Percentiles rank a stretch among this genome's conserved stretches.
Conservation (phyloP, 2,888 invertebrate species). For the Mesopsocus fuscifrons region DNA sequence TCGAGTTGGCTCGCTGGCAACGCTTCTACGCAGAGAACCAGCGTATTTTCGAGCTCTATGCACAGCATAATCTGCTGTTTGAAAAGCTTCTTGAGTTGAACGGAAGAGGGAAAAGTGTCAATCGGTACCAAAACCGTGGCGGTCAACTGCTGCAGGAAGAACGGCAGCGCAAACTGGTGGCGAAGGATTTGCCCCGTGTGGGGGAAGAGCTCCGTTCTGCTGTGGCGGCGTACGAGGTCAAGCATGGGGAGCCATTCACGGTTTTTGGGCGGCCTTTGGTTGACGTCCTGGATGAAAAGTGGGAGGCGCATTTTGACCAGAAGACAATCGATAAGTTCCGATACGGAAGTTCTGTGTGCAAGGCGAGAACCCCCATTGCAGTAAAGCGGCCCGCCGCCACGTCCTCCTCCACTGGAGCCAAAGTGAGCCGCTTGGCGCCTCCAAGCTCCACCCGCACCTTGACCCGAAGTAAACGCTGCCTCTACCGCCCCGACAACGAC, state of each 20-base stretch:
- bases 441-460: neutral
- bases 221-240: conserved; percentile 32
- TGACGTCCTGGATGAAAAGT: conserved; percentile 38
- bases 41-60: conserved; percentile 44
- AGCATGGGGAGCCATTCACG: conserved; percentile 34
- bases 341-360: neutral
- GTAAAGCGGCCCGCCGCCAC: neutral
- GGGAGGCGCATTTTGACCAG: conserved; percentile 24
- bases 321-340: neutral
- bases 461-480: neutral
- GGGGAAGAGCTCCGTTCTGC: conserved; percentile 41
- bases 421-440: neutral
- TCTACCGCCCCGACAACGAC: no score
- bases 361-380: conserved; percentile 1
- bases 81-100: conserved; percentile 56
- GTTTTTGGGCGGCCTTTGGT: conserved; percentile 42
- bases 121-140: conserved; percentile 71
- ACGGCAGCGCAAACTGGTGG: conserved; percentile 60
- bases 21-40: conserved; percentile 42
- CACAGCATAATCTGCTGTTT: conserved; percentile 49
- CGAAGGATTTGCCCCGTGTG: conserved; percentile 50
- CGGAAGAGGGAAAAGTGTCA: conserved; percentile 54
- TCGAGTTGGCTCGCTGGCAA: conserved; percentile 49
- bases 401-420: neutral
- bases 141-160: conserved; percentile 73